Conservation (phyloP, 2,113 vertebrate species). For the Kobus ellipsiprymnus region DNA sequence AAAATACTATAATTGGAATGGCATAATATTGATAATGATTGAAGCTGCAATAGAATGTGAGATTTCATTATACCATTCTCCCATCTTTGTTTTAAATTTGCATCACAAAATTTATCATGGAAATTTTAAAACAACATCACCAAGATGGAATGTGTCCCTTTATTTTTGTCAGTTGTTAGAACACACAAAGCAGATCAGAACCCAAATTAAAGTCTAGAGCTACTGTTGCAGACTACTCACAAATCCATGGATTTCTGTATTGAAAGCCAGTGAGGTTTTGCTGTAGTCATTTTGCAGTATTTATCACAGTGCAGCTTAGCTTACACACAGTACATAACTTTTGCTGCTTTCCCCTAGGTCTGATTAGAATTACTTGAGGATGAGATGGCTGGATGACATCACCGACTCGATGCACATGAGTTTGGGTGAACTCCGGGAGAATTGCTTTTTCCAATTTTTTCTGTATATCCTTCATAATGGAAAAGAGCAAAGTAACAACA, state of each 20-base stretch:
- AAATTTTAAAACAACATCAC: background rate
- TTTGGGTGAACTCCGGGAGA: accelerated
- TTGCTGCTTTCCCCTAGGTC: background rate
- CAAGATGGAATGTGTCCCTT: background rate
- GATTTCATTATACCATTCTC: background rate
- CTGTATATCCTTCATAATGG: background rate
- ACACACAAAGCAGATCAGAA: background rate
- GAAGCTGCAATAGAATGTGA: background rate
- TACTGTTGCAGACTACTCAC: background rate
- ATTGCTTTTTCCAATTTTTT: too few species aligned
- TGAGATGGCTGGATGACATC: too few species aligned
- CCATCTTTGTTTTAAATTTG: background rate
- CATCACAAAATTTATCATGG: background rate
- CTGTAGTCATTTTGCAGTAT: background rate
- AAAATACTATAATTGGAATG: background rate
- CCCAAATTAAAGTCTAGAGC: background rate
- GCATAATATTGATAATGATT: background rate
- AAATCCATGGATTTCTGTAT: background rate
- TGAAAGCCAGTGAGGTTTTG: background rate
- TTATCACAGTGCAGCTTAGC: background rate
- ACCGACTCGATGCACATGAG: accelerated
- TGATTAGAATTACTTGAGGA: background rate
- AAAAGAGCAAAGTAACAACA: background rate
- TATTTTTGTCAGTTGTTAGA: background rate
- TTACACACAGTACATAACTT: background rate